Conservation (phyloP, 2,888 invertebrate genomes). For the Melinopterus prodromus region DNA sequence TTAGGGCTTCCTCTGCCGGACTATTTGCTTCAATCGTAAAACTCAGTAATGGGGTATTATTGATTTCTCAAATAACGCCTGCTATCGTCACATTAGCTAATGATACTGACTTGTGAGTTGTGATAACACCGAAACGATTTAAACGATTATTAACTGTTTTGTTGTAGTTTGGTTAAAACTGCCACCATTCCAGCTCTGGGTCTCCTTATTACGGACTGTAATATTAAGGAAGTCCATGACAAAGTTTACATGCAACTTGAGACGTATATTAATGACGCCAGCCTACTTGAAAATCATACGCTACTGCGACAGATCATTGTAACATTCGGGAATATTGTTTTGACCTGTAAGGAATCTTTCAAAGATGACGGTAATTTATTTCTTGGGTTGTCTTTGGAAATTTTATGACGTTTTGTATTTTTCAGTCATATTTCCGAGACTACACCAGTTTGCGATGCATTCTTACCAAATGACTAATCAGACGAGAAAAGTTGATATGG, state of each 20-base stretch:
- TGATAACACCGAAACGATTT: not conserved
- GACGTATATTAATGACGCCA: conserved; percentile 58
- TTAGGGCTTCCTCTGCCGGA: conserved; percentile 68
- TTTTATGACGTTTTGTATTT: conserved; percentile 19
- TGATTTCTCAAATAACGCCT: conserved; percentile 69
- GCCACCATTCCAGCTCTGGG: conserved; percentile 72
- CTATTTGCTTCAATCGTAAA: conserved; percentile 67
- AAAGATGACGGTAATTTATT: conserved; percentile 67
- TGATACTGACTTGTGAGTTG: conserved; percentile 71
- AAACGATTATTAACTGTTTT: conserved; percentile 18
- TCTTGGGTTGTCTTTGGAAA: conserved; percentile 13
- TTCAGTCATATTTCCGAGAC: conserved; percentile 70
- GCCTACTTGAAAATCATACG: conserved; percentile 58
- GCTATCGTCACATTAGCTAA: conserved; percentile 75
- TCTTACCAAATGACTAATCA: conserved; percentile 65
- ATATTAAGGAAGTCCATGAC: conserved; percentile 63
- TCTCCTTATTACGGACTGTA: conserved; percentile 64
- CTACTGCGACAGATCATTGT: conserved; percentile 68
- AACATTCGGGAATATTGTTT: conserved; percentile 68
- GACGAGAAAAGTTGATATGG: conserved; percentile 66
- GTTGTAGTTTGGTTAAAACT: conserved; percentile 65
- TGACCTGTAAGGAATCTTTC: conserved; percentile 67
- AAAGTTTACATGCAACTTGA: conserved; percentile 65
- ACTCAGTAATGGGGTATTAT: conserved; percentile 64
- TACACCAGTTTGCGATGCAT: conserved; percentile 66